Base-by-base conservation (phyloP, 2,797 vertebrate species). In the Onychomys arenicola region DNA sequence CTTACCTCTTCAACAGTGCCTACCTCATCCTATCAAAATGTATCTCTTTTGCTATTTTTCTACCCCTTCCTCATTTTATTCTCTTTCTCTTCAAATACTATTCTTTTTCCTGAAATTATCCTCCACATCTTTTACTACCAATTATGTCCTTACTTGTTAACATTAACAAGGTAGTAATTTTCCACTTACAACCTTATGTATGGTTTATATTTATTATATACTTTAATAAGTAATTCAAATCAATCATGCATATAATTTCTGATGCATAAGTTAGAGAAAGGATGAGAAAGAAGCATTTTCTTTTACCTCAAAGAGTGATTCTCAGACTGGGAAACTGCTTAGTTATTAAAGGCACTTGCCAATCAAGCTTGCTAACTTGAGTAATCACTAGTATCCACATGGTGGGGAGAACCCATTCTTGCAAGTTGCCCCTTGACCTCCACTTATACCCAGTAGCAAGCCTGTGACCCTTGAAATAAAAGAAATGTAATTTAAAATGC, bases 241-340 rank as follows among this genome's bases (percentile, higher is more conserved):
- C 40, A 95, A 63, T 75, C 37, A 52, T 69, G 29, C 75, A 82
- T 85, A 61, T 40, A 57, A 91, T 73, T 92, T 87, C 57, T 61
- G 10, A 57, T 73, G n/a, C 17, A 85, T 84, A 88, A 84, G 95
- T 77, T 73, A 96, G 49, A 92, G 77, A 95, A 89, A 77, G 59
- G 14, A 69, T 96, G 43, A 92, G 81, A 95, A 89, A 77, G 59
- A 32, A 61, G 6, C 9, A 2, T 96, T 69, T 75, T 80, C 25
- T 78, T 55, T 92, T 27, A 40, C 11, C 0, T 37, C 2, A 37
- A 77, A 83, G 46, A 89, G 29, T 69, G 12, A 52, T 86, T 69
- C 12, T n/a, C 34, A 25, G 65, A 34, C 32, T n/a, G 32, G 5
- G 69, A 37, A 17, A 52, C 69, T 16, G 21, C 29, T 37, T 13